Conservation (phyloP, 2,888 invertebrate species). For the Cantharis rufa region DNA sequence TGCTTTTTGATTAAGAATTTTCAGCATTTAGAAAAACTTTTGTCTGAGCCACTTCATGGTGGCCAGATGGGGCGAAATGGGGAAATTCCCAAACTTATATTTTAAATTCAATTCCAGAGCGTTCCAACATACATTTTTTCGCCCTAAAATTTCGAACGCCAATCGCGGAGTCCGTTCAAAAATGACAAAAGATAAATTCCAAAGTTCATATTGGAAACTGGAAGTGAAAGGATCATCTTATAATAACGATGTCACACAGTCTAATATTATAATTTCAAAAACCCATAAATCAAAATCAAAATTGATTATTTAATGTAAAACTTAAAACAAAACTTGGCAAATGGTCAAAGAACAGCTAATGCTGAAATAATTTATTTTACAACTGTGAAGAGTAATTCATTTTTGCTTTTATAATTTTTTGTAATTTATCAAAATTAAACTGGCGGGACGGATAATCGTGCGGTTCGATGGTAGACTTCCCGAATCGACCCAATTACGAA, state of each 20-base stretch:
- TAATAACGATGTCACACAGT: background rate
- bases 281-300: background rate
- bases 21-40: background rate
- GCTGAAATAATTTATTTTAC: background rate
- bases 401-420: background rate
- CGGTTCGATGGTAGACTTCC: background rate
- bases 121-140: no score
- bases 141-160: no score
- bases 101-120: no score
- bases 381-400: background rate
- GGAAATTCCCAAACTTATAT: no score
- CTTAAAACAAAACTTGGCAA: slow-evolving; percentile 14
- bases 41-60: background rate
- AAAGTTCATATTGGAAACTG: no score
- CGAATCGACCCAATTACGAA: background rate
- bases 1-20: background rate
- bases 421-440: background rate
- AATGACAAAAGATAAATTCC: no score
- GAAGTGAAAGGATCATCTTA: background rate
- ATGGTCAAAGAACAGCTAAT: slow-evolving; percentile 12
- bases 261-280: background rate
- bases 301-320: background rate
- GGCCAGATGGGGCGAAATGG: background rate
- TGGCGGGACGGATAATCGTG: background rate
- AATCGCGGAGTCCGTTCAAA: no score